Evolutionary conservation across 2,113 vertebrate species (phyloP).

Genomic region (Sinocyclocheilus maitianheensis): DNA sequence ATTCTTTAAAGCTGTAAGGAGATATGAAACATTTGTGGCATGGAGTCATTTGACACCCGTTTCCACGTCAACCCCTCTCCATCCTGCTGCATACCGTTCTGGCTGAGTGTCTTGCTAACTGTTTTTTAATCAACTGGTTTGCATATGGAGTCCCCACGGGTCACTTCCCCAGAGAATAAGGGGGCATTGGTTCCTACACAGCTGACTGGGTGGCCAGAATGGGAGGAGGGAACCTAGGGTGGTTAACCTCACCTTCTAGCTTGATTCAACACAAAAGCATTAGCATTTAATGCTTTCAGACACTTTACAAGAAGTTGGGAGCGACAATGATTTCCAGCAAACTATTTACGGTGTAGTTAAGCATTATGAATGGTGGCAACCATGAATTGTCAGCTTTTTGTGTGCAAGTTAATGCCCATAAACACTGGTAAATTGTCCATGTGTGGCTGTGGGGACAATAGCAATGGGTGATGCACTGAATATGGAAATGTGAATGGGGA

Average conservation of each 20-base stretch:
- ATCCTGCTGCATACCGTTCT: slow-evolving; percentile 51
- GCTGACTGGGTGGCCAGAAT: slow-evolving; percentile 57
- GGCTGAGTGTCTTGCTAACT: slow-evolving; percentile 57
- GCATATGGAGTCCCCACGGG: slow-evolving; percentile 54
- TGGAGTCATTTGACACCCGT: slow-evolving; percentile 46
- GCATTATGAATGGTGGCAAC: slow-evolving; percentile 52
- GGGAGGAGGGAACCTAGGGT: neutral
- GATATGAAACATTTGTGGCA: slow-evolving; percentile 26
- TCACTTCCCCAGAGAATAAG: slow-evolving; percentile 39
- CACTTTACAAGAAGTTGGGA: slow-evolving; percentile 48
- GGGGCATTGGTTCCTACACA: slow-evolving; percentile 49
- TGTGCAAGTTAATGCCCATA: slow-evolving; percentile 55
- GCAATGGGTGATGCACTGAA: slow-evolving; percentile 49
- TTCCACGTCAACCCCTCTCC: slow-evolving; percentile 12
- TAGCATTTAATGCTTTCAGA: slow-evolving; percentile 29
- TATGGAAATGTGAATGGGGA: slow-evolving; percentile 51
- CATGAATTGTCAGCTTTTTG: slow-evolving; percentile 56
- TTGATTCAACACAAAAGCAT: slow-evolving; percentile 29
- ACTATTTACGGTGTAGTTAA: slow-evolving; percentile 44
- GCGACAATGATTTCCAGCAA: slow-evolving; percentile 3
- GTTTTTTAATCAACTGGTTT: slow-evolving; percentile 63
- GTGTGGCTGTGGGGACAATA: slow-evolving; percentile 55
- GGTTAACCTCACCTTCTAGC: slow-evolving; percentile 17
- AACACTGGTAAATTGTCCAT: slow-evolving; percentile 54
- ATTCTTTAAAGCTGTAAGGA: slow-evolving; percentile 46